phyloP scores from a whole-genome alignment of 2,113 vertebrate genomes.

The Plecotus auritus region DNA sequence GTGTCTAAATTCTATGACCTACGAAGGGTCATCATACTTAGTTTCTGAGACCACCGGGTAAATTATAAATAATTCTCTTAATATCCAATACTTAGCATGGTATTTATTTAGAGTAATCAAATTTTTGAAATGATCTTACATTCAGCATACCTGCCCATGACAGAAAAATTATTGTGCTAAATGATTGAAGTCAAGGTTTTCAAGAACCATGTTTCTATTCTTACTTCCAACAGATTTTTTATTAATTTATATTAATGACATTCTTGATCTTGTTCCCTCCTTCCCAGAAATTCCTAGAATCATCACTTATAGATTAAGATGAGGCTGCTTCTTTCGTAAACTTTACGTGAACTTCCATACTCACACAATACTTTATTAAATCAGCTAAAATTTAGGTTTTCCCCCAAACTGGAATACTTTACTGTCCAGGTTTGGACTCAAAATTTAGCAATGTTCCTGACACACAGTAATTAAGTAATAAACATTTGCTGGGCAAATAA shows the following conservation, averaged over 20 bases:
- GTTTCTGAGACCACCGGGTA: background rate
- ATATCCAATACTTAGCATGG: background rate
- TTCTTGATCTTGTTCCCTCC: background rate
- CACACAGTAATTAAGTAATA: background rate
- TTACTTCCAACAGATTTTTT: background rate
- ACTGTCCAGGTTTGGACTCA: background rate
- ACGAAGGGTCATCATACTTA: background rate
- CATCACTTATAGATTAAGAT: background rate
- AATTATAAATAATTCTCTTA: slow-evolving; percentile 17
- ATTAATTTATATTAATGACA: background rate
- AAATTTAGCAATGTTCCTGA: background rate
- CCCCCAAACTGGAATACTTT: background rate
- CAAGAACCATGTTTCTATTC: background rate
- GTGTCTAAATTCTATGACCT: background rate
- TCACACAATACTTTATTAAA: background rate
- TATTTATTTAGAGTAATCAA: background rate
- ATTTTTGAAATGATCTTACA: background rate
- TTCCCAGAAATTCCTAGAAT: background rate
- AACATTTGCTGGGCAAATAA: background rate
- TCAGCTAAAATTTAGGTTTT: slow-evolving; percentile 1
- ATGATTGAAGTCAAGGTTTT: background rate
- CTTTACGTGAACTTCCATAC: background rate
- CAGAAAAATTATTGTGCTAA: background rate
- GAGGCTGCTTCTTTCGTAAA: background rate
- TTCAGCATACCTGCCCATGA: background rate